phyloP scores from a whole-genome alignment of 2,113 vertebrate genomes.

The Mormoops blainvillei region DNA sequence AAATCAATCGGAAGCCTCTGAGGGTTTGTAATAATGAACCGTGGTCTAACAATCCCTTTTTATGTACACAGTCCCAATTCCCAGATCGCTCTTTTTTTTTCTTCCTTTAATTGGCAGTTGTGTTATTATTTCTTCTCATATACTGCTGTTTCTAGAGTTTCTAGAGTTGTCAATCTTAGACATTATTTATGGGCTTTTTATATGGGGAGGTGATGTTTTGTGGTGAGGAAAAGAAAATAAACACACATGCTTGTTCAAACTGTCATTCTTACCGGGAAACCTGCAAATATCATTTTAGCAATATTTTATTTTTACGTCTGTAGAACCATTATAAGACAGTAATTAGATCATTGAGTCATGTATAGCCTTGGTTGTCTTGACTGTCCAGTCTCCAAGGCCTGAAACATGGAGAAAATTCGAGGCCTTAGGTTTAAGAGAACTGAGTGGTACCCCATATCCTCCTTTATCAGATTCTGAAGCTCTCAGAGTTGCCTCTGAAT shows the following conservation, averaged over 20 bases:
- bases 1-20: background rate
- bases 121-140: background rate
- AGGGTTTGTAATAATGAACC: background rate
- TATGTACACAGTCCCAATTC: background rate
- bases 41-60: background rate
- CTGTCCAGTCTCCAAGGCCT: background rate
- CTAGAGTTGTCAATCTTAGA: background rate
- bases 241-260: background rate
- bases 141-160: background rate
- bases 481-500: background rate
- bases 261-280: background rate
- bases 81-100: background rate
- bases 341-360: background rate
- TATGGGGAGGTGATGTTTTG: background rate
- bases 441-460: background rate
- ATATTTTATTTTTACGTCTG: background rate
- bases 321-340: background rate
- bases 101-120: background rate
- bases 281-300: background rate
- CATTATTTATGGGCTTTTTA: background rate
- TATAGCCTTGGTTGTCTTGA: background rate
- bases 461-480: background rate
- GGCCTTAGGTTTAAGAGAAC: background rate
- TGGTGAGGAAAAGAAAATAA: background rate
- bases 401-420: background rate